These are phyloP conservation scores for Heliconius charithonia DNA, from an alignment of 2,888 invertebrate species.

Conservation along the genomic window DNA sequence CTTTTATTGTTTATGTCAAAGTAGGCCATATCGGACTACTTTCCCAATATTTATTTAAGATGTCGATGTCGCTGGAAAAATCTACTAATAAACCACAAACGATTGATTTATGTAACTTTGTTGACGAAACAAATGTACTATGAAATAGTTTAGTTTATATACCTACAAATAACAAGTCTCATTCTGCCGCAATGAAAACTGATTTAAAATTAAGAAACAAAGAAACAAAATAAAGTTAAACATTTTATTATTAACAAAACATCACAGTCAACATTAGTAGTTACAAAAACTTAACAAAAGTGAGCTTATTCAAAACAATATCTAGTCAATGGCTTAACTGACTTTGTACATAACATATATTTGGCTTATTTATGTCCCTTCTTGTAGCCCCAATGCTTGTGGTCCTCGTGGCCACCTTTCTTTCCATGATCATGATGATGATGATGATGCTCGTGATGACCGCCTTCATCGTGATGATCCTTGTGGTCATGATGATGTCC, in stretches of 20 bases:
- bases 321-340: slow-evolving; percentile 63
- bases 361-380: slow-evolving; percentile 72
- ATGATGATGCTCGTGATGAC: slow-evolving; percentile 90
- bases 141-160: slow-evolving; percentile 51
- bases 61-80: slow-evolving; percentile 76
- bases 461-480: slow-evolving; percentile 90
- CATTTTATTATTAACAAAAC: slow-evolving; percentile 62
- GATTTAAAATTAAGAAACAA: slow-evolving; percentile 14
- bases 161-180: slow-evolving; percentile 4
- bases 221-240: slow-evolving; percentile 29
- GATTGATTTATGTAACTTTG: slow-evolving; percentile 79
- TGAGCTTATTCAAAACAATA: slow-evolving; percentile 59
- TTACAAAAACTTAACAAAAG: slow-evolving; percentile 59
- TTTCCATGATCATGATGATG: slow-evolving; percentile 89
- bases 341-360: slow-evolving; percentile 57
- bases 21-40: slow-evolving; percentile 80
- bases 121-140: slow-evolving; percentile 77
- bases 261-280: slow-evolving; percentile 70
- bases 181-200: neutral
- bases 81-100: slow-evolving; percentile 72
- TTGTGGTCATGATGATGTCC: slow-evolving; percentile 91
- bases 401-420: slow-evolving; percentile 90
- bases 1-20: slow-evolving; percentile 70
- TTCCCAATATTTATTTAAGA: slow-evolving; percentile 74
- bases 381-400: slow-evolving; percentile 90